Base-by-base conservation (phyloP, 1,140 invertebrate genomes). In the Fopius arisanus region DNA sequence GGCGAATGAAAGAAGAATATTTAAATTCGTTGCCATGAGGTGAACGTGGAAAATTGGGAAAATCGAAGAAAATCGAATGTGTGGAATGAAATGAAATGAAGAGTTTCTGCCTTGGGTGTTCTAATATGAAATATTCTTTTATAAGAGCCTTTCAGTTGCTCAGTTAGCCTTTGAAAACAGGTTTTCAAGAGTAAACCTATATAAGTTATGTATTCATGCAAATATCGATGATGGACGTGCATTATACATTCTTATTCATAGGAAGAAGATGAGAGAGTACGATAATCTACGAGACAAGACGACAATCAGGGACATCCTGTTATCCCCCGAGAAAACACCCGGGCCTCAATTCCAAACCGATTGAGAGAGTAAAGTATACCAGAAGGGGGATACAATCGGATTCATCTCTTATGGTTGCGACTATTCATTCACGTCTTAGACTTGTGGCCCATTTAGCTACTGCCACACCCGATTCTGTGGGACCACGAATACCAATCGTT, bases 261-360 rank as follows among this genome's bases (percentile, higher is more conserved):
- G 54, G 23, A 59, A 59, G 54, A 59, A 69, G 67, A 19, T 51
- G 16, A 37, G 48, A 69, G 26, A 23, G 37, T 68, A 41, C 41
- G 74, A 74, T 80, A 81, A 81, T 81, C 80, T 78, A 75, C 70
- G 62, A 76, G 80, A 83, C 81, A 83, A 83, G 79, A 75, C 78
- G 74, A 79, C 80, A 82, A 83, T 83, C 82, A 82, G 37, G 78
- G 67, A 77, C 80, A 82, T 81, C 78, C 80, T 82, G 82, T 82
- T 81, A 82, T 82, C 79, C 81, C 75, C 67, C 5, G 70, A 78
- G 79, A 37, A 78, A 80, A 82, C 80, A 81, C 77, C 80, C 80
- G 79, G 81, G 76, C 71, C 81, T 79, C 77, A 71, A 62, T 31
- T 16, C n/a, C 12, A 67, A 31, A 70, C n/a, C n/a, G 14, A 74